phyloP scores from a whole-genome alignment of 2,797 vertebrate species.

The Xiphorhynchus erythropygius region DNA sequence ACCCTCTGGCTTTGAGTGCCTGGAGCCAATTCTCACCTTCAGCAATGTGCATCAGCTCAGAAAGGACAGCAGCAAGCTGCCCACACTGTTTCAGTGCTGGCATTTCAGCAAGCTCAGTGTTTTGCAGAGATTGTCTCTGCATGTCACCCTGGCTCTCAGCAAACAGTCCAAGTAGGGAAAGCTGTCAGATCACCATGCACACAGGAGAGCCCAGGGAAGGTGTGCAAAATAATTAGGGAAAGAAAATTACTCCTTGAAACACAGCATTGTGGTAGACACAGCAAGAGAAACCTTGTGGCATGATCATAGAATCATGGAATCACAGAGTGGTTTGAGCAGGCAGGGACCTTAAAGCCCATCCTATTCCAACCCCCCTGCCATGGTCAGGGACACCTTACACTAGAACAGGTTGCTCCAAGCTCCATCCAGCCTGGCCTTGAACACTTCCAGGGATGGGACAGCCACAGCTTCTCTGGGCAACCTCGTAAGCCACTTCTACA shows the following conservation, averaged over 20 bases:
- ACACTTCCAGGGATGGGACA: background rate
- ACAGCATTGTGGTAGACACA: background rate
- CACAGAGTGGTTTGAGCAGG: background rate
- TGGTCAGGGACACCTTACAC: background rate
- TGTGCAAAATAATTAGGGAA: background rate
- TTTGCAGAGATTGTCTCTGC: background rate
- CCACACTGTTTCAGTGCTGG: background rate
- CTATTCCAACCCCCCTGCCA: background rate
- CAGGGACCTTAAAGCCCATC: background rate
- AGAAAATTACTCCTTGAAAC: background rate
- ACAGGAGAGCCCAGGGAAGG: background rate
- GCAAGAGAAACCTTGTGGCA: background rate
- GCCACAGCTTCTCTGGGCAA: background rate
- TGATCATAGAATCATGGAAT: background rate
- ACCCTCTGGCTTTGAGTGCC: background rate
- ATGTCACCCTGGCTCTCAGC: background rate
- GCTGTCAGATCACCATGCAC: background rate
- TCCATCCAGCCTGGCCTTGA: background rate
- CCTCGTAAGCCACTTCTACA: background rate
- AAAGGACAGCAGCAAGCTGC: background rate
- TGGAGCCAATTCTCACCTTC: constrained; percentile 1
- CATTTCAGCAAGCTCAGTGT: background rate
- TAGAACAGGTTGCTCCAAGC: background rate
- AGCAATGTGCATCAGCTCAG: background rate
- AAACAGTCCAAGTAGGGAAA: background rate